A percentile compares a stretch with the other conserved stretches of the same genome.
phyloP scores from a whole-genome alignment of 1,140 invertebrate genomes.

The Dinoponera quadriceps region DNA sequence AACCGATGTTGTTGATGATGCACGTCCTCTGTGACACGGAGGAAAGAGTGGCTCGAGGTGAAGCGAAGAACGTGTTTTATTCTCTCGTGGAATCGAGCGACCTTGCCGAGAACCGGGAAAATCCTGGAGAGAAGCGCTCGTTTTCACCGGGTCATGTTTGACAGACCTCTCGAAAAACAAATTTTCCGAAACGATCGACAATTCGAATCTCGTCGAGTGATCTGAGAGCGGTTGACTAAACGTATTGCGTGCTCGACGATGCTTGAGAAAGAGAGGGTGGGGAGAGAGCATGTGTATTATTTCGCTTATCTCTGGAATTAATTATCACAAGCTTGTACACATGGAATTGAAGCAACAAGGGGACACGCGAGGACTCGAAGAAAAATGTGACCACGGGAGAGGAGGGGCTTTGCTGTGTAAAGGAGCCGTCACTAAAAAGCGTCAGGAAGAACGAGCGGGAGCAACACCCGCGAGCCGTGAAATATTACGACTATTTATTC shows the following conservation, averaged over 20 bases:
- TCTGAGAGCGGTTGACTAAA: neutral
- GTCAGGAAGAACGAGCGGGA: slow-evolving; percentile 37
- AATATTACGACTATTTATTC: slow-evolving; percentile 61
- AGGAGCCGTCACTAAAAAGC: slow-evolving; percentile 50
- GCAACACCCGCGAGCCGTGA: slow-evolving; percentile 50
- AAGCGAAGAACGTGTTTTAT: slow-evolving; percentile 46
- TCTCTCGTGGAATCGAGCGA: slow-evolving; percentile 35
- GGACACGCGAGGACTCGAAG: slow-evolving; percentile 10
- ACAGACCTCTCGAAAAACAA: neutral
- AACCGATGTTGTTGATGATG: slow-evolving; percentile 57
- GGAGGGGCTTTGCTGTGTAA: slow-evolving; percentile 46
- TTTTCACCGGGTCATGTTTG: neutral
- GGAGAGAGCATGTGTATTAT: neutral
- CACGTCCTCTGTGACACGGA: slow-evolving; percentile 46
- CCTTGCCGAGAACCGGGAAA: slow-evolving; percentile 13
- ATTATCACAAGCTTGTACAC: slow-evolving; percentile 11
- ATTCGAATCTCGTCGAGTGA: neutral
- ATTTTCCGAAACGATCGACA: neutral
- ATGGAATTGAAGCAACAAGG: slow-evolving; percentile 40
- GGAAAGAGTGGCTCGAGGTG: slow-evolving; percentile 20
- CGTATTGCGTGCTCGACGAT: neutral
- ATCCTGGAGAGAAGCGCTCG: neutral
- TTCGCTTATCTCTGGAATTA: slow-evolving; percentile 5
- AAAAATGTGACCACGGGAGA: slow-evolving; percentile 46
- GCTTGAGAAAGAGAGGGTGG: neutral